A percentile compares a stretch with the other conserved stretches of the same genome.
Conservation (phyloP, 2,797 vertebrate species). For the Mus caroli region DNA sequence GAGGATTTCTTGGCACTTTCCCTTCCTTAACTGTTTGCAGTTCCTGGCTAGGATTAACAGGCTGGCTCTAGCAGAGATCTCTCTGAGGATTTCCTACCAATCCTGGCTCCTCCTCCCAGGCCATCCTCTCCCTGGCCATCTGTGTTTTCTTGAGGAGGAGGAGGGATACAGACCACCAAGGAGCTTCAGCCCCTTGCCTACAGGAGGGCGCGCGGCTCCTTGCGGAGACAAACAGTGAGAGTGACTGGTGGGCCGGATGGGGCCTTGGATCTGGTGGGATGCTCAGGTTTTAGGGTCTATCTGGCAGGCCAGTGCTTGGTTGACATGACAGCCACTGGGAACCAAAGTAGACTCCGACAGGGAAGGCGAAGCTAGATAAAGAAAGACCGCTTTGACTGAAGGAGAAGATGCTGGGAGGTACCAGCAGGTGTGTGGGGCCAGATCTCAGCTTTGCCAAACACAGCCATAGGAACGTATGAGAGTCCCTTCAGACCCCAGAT, state of each 20-base stretch:
- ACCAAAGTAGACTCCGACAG: background rate
- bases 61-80: background rate
- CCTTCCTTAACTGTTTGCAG: background rate
- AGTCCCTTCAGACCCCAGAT: background rate
- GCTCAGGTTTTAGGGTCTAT: background rate
- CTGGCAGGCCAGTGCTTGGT: background rate
- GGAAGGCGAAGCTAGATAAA: background rate
- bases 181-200: background rate
- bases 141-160: background rate
- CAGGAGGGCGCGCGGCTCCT: background rate
- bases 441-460: background rate
- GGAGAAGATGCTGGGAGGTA: background rate
- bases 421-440: background rate
- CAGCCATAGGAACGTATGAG: background rate
- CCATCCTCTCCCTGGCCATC: background rate
- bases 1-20: constrained; percentile 34
- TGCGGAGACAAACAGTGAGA: background rate
- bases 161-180: background rate
- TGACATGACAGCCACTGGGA: background rate
- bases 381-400: background rate
- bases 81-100: background rate
- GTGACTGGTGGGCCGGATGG: background rate
- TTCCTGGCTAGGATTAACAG: background rate
- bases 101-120: background rate
- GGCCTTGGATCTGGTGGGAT: background rate